These are phyloP conservation scores for Eutrigla gurnardus DNA, from an alignment of 2,797 vertebrate species.

Conservation along the genomic window DNA sequence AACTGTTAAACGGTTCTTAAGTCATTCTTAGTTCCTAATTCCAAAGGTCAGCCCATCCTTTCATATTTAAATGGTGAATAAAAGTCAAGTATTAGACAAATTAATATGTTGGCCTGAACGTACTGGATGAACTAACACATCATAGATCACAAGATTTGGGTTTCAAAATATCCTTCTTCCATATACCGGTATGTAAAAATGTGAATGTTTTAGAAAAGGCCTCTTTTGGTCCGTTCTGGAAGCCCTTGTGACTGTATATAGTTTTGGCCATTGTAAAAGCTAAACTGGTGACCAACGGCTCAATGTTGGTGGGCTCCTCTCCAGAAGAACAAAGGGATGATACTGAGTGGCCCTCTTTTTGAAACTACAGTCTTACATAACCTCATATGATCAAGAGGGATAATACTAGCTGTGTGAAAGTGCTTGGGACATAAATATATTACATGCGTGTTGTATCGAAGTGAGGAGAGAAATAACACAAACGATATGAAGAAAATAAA, in stretches of 20 bases:
- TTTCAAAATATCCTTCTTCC: constrained; percentile 1
- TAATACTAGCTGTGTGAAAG: not conserved
- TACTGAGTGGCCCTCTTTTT: constrained; percentile 27
- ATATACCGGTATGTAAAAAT: too few relatives aligned
- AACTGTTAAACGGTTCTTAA: too few relatives aligned
- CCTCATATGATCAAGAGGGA: constrained; percentile 26
- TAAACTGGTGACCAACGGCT: constrained; percentile 51
- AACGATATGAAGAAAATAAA: constrained; percentile 2
- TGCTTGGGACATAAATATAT: not conserved
- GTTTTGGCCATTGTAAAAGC: constrained; percentile 50
- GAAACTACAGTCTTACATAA: not conserved
- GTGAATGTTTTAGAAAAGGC: constrained; percentile 36
- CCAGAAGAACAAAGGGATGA: constrained; percentile 35
- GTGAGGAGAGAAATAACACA: not conserved
- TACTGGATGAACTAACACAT: too few relatives aligned
- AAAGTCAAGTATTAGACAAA: not conserved
- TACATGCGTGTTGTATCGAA: not conserved
- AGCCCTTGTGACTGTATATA: constrained; percentile 61
- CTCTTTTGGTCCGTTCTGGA: constrained; percentile 26
- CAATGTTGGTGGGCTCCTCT: constrained; percentile 60
- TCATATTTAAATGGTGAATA: not conserved
- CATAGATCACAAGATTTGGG: too few relatives aligned
- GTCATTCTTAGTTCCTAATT: not conserved
- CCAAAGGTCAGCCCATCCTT: not conserved
- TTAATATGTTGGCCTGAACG: not conserved